Evolutionary conservation across 2,797 vertebrate genomes (phyloP).

Genomic region (Echeneis naucrates): DNA sequence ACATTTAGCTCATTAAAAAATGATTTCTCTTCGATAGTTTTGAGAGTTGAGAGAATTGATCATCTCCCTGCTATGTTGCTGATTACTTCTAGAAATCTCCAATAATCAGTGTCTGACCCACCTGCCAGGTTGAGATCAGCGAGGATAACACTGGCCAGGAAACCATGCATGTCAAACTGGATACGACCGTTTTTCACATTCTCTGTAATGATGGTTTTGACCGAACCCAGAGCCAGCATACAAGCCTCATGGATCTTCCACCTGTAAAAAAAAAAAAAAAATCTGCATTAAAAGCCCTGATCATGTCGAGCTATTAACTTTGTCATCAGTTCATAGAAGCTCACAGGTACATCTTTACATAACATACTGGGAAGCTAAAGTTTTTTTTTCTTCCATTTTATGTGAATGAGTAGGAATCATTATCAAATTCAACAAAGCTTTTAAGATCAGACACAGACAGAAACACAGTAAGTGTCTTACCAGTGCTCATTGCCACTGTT

Average conservation of each 20-base stretch:
- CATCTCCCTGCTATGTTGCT: no score
- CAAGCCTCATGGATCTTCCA: conserved; percentile 99
- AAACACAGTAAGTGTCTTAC: conserved; percentile 71
- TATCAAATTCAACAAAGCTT: not conserved
- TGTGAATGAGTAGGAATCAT: not conserved
- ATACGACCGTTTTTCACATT: conserved; percentile 95
- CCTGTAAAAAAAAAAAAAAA: conserved; percentile 78
- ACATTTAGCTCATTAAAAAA: not conserved
- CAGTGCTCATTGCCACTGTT: conserved; percentile 91
- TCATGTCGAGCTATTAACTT: not conserved
- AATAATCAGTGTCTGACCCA: conserved; percentile 57
- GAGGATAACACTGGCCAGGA: conserved; percentile 94
- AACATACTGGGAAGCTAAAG: not conserved
- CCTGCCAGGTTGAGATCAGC: conserved; percentile 95
- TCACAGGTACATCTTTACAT: not conserved
- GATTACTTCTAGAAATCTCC: not conserved
- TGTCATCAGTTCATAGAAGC: no score
- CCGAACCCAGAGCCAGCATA: conserved; percentile 96
- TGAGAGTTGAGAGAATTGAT: not conserved
- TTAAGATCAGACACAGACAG: not conserved
- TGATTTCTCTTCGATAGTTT: not conserved
- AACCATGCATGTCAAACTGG: conserved; percentile 98
- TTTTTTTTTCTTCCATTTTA: not conserved
- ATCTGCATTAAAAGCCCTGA: not conserved
- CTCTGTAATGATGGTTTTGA: conserved; percentile 96